Percentiles rank a stretch among this genome's conserved stretches.
Evolutionary conservation across 2,797 vertebrate genomes (phyloP).

Genomic region (Ctenosaura bakeri): DNA sequence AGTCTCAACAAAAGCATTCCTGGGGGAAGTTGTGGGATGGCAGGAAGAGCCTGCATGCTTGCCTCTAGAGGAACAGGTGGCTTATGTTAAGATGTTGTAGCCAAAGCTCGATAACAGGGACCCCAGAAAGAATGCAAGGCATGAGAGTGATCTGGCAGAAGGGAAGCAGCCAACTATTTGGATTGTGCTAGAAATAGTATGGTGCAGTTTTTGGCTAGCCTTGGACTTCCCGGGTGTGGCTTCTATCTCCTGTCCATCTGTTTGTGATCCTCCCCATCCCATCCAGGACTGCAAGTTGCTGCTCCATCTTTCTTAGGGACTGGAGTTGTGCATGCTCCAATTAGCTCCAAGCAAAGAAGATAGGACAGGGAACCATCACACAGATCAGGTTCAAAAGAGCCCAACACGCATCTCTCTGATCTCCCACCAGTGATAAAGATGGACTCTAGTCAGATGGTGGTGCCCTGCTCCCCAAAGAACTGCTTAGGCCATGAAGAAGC

Average conservation of each 20-base stretch:
- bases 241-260: background rate
- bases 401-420: background rate
- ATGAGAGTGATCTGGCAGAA: rapidly evolving
- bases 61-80: constrained; percentile 60
- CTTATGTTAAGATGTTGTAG: background rate
- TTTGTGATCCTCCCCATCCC: background rate
- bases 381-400: background rate
- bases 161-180: background rate
- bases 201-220: background rate
- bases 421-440: background rate
- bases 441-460: background rate
- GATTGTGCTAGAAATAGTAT: constrained; percentile 18
- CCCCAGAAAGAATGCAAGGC: constrained; percentile 12
- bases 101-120: background rate
- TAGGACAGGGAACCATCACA: background rate
- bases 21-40: constrained; percentile 37
- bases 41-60: constrained; percentile 4
- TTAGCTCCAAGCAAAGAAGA: background rate
- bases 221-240: constrained; percentile 1
- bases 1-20: constrained; percentile 63
- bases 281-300: background rate
- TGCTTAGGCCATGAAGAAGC: background rate
- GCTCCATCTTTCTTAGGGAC: background rate
- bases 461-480: too few species aligned
- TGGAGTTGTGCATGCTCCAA: background rate